These are phyloP conservation scores for Schlechtendalia chinensis DNA, from an alignment of 1,140 invertebrate genomes.

Conservation along the genomic window DNA sequence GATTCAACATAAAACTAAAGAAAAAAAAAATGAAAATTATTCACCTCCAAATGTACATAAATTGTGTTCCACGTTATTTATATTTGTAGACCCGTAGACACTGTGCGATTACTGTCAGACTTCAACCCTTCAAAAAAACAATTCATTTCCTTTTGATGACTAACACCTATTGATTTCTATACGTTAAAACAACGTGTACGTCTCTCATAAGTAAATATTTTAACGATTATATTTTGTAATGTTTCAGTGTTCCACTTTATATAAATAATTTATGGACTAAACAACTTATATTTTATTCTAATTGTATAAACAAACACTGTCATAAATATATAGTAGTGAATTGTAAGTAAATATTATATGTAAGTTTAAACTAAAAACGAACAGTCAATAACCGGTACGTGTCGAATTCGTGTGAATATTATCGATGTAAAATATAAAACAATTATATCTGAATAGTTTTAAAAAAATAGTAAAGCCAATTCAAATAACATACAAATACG, in stretches of 20 bases:
- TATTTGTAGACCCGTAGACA: neutral
- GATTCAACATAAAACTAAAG: neutral
- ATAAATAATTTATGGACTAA: constrained; percentile 1
- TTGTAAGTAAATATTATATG: neutral
- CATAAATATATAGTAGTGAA: neutral
- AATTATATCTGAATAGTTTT: neutral
- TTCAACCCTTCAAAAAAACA: constrained; percentile 27
- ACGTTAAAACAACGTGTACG: constrained; percentile 21
- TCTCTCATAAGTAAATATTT: constrained; percentile 22
- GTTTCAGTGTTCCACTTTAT: neutral
- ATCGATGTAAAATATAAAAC: neutral
- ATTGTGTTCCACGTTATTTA: neutral
- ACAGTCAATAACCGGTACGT: too few relatives aligned
- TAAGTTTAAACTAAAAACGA: neutral
- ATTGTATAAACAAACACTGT: neutral
- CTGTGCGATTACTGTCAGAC: constrained; percentile 38
- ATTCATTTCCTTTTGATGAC: constrained; percentile 18
- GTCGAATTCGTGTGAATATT: neutral
- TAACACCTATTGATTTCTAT: constrained; percentile 39
- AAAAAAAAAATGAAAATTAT: neutral
- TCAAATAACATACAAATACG: neutral
- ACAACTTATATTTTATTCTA: neutral
- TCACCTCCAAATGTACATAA: neutral
- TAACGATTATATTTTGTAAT: neutral
- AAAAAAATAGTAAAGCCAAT: neutral